Base-by-base conservation (phyloP, 1,140 invertebrate genomes). In the Ceratina japonica region DNA sequence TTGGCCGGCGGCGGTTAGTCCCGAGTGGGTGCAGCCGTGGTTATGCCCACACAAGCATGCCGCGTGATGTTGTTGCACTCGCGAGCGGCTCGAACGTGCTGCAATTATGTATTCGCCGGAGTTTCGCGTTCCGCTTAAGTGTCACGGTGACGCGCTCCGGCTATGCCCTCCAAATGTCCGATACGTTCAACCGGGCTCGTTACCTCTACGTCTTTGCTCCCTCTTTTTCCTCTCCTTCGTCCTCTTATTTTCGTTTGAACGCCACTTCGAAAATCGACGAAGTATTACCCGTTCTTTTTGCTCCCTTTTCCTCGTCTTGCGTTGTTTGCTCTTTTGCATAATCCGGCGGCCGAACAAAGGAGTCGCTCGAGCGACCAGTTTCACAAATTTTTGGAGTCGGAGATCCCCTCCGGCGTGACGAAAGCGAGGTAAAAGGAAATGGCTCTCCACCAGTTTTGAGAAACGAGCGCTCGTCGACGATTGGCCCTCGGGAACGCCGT, bases 161-260 rank as follows among this genome's bases (percentile, higher is more conserved):
- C 84, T 89, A 85, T 89, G 89, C 89, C 89, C 90, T 89, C 87
- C 88, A 89, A 90, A 91, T 87, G 88, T 82, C 88, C 89, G 88
- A 88, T 81, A 82, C 84, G 72, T 83, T 86, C 81, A 84, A 83
- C 27, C 79, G 86, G 88, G 87, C 88, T 91, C 87, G 85, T 91
- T 89, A 84, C 89, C 84, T 82, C 83, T 79, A 74, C 68, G 66
- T 58, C 79, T 71, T 81, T 68, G 24, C 20, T 24, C 78, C 13
- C 20, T 31, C 13, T 24, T 10, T 5, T 24, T 56, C n/a, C n/a
- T 58, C 15, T 24, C 4, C 52, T 18, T 10, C 69, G 51, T 10
- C n/a, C 16, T 15, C n/a, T 49, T 16, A 20, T 20, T 20, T 12
- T 15, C 12, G 31, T 64, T 20, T 24, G 58, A n/a, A 49, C 49